Conservation (phyloP, 2,888 invertebrate species). For the Drosophila koepferae region DNA sequence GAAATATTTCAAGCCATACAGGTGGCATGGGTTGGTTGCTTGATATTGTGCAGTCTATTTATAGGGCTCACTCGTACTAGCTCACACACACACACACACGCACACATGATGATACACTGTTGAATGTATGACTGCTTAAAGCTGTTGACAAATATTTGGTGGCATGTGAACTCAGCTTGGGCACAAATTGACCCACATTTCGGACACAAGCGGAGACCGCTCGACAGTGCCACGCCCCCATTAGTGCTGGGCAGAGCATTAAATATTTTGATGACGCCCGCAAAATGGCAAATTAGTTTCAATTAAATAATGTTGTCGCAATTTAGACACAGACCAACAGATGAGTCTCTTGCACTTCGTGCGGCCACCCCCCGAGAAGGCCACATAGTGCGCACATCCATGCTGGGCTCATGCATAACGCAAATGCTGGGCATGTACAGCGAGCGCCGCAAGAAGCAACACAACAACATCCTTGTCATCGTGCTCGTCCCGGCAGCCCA, state of each 20-base stretch:
- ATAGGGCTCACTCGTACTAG: conserved; percentile 1
- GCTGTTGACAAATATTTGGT: conserved; percentile 17
- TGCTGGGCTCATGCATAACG: conserved; percentile 72
- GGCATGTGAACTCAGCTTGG: conserved; percentile 22
- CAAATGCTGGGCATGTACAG: conserved; percentile 60
- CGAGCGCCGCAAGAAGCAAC: conserved; percentile 64
- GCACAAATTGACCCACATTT: conserved; percentile 44
- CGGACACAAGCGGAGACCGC: conserved; percentile 17
- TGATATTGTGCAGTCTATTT: conserved; percentile 22
- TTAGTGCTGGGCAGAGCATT: conserved; percentile 28
- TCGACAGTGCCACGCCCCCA: conserved; percentile 20
- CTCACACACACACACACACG: conserved; percentile 3
- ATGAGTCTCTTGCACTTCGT: conserved; percentile 5
- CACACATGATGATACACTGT: neutral
- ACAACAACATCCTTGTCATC: conserved; percentile 27
- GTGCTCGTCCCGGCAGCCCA: conserved; percentile 54
- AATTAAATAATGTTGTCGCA: conserved; percentile 82
- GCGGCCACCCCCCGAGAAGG: neutral
- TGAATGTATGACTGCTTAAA: conserved; percentile 23
- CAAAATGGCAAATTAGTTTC: conserved; percentile 83
- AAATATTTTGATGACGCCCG: conserved; percentile 71
- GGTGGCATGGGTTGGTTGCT: neutral
- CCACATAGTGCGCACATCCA: conserved; percentile 15
- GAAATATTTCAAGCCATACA: conserved; percentile 60
- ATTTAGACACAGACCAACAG: conserved; percentile 55